Conservation (phyloP, 2,797 vertebrate genomes). For the Tragopan temminckii region DNA sequence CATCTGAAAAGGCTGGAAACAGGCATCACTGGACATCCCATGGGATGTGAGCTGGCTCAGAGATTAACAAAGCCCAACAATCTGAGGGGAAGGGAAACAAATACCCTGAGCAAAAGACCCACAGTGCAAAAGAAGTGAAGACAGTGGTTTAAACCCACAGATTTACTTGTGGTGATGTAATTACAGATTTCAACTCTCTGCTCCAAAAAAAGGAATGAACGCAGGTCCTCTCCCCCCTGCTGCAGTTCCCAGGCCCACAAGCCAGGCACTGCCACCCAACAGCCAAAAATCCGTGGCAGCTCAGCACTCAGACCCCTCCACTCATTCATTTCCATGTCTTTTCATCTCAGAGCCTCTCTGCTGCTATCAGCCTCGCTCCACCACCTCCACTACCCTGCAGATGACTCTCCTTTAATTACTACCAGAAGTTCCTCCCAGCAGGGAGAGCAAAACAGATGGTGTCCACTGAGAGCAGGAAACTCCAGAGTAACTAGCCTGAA, state of each 20-base stretch:
- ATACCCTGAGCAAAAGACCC: not conserved
- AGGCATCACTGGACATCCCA: not conserved
- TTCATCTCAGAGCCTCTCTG: conserved; percentile 33
- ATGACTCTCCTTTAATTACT: conserved; percentile 64
- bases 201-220: not conserved
- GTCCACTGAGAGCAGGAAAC: conserved; percentile 29
- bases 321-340: conserved; percentile 45
- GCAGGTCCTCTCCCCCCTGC: not conserved
- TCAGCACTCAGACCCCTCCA: not conserved
- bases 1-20: not conserved
- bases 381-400: conserved; percentile 2
- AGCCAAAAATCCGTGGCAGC: not conserved
- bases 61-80: not conserved
- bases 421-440: conserved; percentile 58
- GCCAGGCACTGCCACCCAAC: accelerated
- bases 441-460: conserved; percentile 59
- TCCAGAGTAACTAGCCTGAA: conserved; percentile 59
- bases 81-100: not conserved
- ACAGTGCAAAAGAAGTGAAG: not conserved
- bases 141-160: not conserved
- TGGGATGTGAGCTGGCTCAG: not conserved
- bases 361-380: conserved; percentile 46
- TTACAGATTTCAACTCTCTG: not conserved
- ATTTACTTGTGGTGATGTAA: not conserved
- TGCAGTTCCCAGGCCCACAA: not conserved